These are phyloP conservation scores for Phyllotreta striolata DNA, from an alignment of 2,888 invertebrate genomes.

Conservation along the genomic window DNA sequence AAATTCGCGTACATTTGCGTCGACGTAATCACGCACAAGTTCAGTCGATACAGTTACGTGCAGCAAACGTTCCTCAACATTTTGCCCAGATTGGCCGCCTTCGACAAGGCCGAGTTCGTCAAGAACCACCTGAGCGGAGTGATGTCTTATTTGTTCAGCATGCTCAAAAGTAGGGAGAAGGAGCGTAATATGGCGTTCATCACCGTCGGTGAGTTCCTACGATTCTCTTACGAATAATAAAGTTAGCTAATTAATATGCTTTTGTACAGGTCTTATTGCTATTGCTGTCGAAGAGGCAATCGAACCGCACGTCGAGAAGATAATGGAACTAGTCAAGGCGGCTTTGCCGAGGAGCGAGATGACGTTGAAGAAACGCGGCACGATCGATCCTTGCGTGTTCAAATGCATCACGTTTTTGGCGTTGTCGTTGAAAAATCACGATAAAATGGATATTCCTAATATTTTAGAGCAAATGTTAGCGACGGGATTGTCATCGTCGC, in stretches of 20 bases:
- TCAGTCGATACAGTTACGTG: constrained; percentile 79
- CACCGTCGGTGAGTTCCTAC: constrained; percentile 72
- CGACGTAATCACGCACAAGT: constrained; percentile 81
- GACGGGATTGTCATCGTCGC: constrained; percentile 87
- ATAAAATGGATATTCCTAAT: constrained; percentile 80
- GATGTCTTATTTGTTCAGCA: constrained; percentile 79
- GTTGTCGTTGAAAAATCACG: constrained; percentile 80
- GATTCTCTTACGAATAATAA: constrained; percentile 1
- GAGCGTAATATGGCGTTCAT: constrained; percentile 89
- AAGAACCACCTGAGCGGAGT: constrained; percentile 76
- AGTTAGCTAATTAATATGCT: constrained; percentile 7
- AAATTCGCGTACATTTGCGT: constrained; percentile 82
- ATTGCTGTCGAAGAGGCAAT: constrained; percentile 87
- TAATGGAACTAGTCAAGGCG: constrained; percentile 76
- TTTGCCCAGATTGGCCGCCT: constrained; percentile 92
- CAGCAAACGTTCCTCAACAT: constrained; percentile 88
- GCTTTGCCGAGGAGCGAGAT: constrained; percentile 74
- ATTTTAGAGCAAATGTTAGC: constrained; percentile 92
- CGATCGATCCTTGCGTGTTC: constrained; percentile 89
- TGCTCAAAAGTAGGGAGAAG: constrained; percentile 81
- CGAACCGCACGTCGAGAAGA: constrained; percentile 78
- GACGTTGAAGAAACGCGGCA: constrained; percentile 76
- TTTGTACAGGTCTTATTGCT: constrained; percentile 75
- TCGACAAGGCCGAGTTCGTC: constrained; percentile 83
- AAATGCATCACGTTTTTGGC: constrained; percentile 92